A percentile compares a stretch with the other conserved stretches of the same genome.
phyloP scores from a whole-genome alignment of 2,888 invertebrate species.

The Baccha elongata region DNA sequence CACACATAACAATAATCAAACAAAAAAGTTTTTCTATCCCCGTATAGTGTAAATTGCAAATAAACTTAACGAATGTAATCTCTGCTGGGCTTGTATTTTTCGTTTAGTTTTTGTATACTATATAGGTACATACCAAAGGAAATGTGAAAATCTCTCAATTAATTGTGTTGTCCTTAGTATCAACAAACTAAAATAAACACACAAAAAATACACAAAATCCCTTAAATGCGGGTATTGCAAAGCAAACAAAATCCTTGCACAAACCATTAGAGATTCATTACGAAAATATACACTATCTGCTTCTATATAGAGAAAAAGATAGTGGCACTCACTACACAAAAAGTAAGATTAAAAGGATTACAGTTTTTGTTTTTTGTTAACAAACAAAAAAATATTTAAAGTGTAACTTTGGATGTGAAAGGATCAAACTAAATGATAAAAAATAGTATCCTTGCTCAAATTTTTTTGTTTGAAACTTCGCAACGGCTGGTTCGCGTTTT shows the following conservation, averaged over 20 bases:
- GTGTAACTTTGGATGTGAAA: slow-evolving; percentile 5
- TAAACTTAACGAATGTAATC: slow-evolving; percentile 25
- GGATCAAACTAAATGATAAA: neutral
- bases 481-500: no score
- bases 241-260: slow-evolving; percentile 20
- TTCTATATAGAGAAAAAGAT: neutral
- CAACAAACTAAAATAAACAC: slow-evolving; percentile 23
- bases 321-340: no score
- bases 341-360: neutral
- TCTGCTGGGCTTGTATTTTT: neutral
- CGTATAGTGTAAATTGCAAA: slow-evolving; percentile 13
- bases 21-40: neutral
- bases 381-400: slow-evolving; percentile 7
- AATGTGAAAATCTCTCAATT: slow-evolving; percentile 58
- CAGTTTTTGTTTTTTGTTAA: no score
- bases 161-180: slow-evolving; percentile 51
- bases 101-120: neutral
- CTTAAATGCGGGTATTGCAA: slow-evolving; percentile 13
- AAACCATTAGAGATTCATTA: slow-evolving; percentile 16
- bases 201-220: slow-evolving; percentile 4
- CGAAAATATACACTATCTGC: neutral
- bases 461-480: no score
- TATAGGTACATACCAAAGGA: neutral
- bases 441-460: no score
- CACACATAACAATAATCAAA: slow-evolving; percentile 39